These are phyloP conservation scores for Sebastes wilsoni DNA, from an alignment of 2,797 vertebrate species.

Conservation along the genomic window DNA sequence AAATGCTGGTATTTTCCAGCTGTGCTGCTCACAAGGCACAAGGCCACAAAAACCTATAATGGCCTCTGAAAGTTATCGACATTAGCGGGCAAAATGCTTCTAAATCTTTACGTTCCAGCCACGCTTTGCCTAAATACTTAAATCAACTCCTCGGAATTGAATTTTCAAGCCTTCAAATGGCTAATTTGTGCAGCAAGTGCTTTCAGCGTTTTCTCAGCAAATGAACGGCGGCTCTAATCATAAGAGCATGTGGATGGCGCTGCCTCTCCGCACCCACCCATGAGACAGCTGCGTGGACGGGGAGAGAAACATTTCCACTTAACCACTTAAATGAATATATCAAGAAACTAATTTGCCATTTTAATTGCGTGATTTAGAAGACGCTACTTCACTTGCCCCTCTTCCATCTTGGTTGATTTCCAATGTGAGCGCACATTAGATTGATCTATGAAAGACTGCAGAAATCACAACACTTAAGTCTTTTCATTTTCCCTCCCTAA, in stretches of 20 bases:
- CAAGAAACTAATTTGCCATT: constrained; percentile 99
- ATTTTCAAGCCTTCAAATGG: constrained; percentile 85
- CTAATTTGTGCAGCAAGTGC: constrained; percentile 88
- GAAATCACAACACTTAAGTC: constrained; percentile 99
- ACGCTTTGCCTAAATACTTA: constrained; percentile 83
- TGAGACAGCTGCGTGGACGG: constrained; percentile 89
- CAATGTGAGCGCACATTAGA: constrained; percentile 96
- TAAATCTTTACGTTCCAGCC: constrained; percentile 81
- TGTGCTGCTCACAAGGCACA: constrained; percentile 58
- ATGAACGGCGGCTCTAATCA: constrained; percentile 85
- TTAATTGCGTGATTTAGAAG: constrained; percentile 98
- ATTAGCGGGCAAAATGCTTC: constrained; percentile 78
- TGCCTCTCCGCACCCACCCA: constrained; percentile 83
- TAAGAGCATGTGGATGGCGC: constrained; percentile 86
- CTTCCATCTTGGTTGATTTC: constrained; percentile 97
- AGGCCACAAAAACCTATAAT: constrained; percentile 71
- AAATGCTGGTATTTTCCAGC: constrained; percentile 43
- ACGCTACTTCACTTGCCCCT: constrained; percentile 97
- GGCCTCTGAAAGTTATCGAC: constrained; percentile 80
- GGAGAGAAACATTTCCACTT: constrained; percentile 99
- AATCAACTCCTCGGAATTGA: constrained; percentile 86
- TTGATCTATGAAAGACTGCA: constrained; percentile 96
- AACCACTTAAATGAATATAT: constrained; percentile 99
- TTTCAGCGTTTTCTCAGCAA: constrained; percentile 85
- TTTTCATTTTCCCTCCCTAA: constrained; percentile 99